Evolutionary conservation across 2,888 invertebrate genomes (phyloP).

Genomic region (Phyto melanocephala): DNA sequence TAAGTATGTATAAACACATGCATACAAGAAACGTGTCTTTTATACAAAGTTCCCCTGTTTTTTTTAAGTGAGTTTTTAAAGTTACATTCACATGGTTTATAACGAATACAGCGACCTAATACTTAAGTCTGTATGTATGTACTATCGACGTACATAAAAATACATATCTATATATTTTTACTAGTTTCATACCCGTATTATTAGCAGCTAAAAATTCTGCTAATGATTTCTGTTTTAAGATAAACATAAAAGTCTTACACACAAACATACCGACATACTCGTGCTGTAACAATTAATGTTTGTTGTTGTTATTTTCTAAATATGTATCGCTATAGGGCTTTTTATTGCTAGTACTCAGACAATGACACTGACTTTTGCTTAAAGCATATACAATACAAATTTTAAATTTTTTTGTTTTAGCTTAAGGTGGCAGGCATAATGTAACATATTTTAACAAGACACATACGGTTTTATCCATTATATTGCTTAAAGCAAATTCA

Average conservation of each 20-base stretch:
- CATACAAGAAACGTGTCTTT: slow-evolving; percentile 61
- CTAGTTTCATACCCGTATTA: slow-evolving; percentile 33
- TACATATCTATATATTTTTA: background rate
- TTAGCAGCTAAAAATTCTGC: slow-evolving; percentile 40
- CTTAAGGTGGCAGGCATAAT: slow-evolving; percentile 2
- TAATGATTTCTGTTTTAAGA: slow-evolving; percentile 63
- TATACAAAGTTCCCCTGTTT: slow-evolving; percentile 47
- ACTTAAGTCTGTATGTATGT: background rate
- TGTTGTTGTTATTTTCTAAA: background rate
- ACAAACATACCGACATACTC: background rate
- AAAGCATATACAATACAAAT: slow-evolving; percentile 21
- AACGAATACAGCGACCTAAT: background rate
- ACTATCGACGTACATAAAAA: background rate
- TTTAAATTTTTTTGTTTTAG: slow-evolving; percentile 11
- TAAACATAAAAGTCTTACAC: slow-evolving; percentile 52
- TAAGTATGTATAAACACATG: slow-evolving; percentile 4
- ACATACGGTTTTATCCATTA: background rate
- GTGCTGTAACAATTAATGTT: background rate
- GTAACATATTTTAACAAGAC: slow-evolving; percentile 10
- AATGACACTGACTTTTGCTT: slow-evolving; percentile 58
- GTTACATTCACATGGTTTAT: slow-evolving; percentile 17
- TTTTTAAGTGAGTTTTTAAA: slow-evolving; percentile 42
- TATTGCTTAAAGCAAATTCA: background rate
- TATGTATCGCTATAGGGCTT: slow-evolving; percentile 24
- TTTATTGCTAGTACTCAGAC: slow-evolving; percentile 37